Evolutionary conservation across 2,113 vertebrate species (phyloP).

Genomic region (Nycticorax nycticorax): DNA sequence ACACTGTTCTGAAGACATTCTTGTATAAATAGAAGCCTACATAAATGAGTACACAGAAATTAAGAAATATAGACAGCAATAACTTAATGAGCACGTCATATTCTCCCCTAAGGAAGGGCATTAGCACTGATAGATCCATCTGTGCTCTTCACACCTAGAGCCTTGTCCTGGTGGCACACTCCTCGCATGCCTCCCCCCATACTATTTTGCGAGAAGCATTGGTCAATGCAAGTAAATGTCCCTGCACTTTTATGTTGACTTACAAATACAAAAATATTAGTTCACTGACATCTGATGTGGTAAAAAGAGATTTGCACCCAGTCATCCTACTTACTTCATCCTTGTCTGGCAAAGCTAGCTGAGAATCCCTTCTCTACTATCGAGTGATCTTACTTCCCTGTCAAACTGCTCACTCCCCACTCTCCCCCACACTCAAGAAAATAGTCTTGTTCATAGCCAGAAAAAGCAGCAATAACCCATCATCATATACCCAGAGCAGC

Average conservation of each 20-base stretch:
- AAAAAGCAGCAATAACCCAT: conserved; percentile 31
- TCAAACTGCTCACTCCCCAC: conserved; percentile 1
- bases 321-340: not conserved
- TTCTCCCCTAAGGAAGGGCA: not conserved
- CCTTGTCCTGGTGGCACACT: not conserved
- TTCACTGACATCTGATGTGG: not conserved
- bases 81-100: not conserved
- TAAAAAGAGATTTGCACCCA: not conserved
- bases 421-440: not conserved
- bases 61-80: conserved; percentile 11
- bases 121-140: not conserved
- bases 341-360: not conserved
- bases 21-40: not conserved
- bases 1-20: not conserved
- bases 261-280: not conserved
- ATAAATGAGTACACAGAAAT: not conserved
- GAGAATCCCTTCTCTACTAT: not conserved
- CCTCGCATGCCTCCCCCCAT: not conserved
- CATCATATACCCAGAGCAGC: not conserved
- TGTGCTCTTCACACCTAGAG: not conserved
- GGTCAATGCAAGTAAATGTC: not conserved
- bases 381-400: not conserved
- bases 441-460: not conserved
- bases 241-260: not conserved
- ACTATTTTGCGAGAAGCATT: not conserved